Base-by-base conservation (phyloP, 2,888 invertebrate genomes). In the Leptopilina drosophilae region DNA sequence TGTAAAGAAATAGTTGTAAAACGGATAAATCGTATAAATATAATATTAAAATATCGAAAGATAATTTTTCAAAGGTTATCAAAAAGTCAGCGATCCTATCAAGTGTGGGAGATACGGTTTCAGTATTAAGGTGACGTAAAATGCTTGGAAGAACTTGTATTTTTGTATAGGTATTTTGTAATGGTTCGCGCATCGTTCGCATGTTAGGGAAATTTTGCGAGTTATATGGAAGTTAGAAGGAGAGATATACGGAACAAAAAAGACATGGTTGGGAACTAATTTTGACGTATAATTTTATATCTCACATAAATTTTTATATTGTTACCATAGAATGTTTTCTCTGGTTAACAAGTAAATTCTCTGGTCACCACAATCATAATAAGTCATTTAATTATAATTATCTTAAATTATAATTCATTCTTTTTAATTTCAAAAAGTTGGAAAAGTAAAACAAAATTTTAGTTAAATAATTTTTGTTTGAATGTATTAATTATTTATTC, bases 111-210 rank as follows among this genome's bases (percentile, higher is more conserved):
- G 49, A 64, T 33, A 67, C 15, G 77, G 42, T 66, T 64, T 69
- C 33, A 67, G 64, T 64, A 56, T 40, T 11, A 64, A 49, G 59
- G 76, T 75, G 67, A 78, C 66, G 78, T 77, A 79, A 78, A 81
- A 69, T 42, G 66, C 78, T 81, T 78, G 77, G 73, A 80, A 77
- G 83, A 84, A 84, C 84, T 82, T 85, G 85, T 86, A 86, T 85
- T 85, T 86, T 86, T 86, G 86, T 85, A 86, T 82, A 73, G 56
- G 73, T 73, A 73, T 73, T 73, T 59, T 73, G 56, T 73, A 73
- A 56, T 49, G 82, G 78, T 59, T 82, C 79, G 82, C 82, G 78
- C 78, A 78, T 78, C 79, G 81, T 40, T 62, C 42, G 64, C 56
- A 56, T 33, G 33, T 73, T 56, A 59, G 53, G 33, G n/a, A 56